These are phyloP conservation scores for Baccha elongata DNA, from an alignment of 2,888 invertebrate genomes.

Conservation along the genomic window DNA sequence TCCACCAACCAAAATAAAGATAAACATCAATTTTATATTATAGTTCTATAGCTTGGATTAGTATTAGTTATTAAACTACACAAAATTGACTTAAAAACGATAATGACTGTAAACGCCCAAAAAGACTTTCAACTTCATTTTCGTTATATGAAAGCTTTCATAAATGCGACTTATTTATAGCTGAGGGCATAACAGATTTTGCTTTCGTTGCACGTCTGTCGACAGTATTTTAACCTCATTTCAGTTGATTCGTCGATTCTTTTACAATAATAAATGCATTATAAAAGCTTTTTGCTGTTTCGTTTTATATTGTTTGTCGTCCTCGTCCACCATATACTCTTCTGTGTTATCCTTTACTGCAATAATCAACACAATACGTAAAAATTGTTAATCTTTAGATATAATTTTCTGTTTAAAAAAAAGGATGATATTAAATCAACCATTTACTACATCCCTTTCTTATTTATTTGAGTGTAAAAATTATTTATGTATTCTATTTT, in stretches of 20 bases:
- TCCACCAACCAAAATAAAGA: too few species aligned
- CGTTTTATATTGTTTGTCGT: conserved; percentile 8
- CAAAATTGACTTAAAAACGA: too few species aligned
- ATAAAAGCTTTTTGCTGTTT: conserved; percentile 21
- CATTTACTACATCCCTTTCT: conserved; percentile 22
- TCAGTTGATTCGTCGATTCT: conserved; percentile 23
- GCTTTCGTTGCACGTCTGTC: background rate
- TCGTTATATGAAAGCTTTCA: too few species aligned
- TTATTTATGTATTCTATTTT: conserved; percentile 12
- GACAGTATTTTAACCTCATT: conserved; percentile 15
- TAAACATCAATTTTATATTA: too few species aligned
- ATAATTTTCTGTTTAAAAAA: background rate
- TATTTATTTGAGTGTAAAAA: conserved; percentile 32
- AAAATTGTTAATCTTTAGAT: background rate
- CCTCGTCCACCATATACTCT: background rate
- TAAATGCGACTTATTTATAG: background rate
- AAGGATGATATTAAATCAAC: conserved; percentile 11
- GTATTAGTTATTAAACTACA: too few species aligned
- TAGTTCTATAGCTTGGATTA: too few species aligned
- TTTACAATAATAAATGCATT: background rate
- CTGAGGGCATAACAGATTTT: conserved; percentile 6
- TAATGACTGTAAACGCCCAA: too few species aligned
- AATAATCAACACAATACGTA: background rate
- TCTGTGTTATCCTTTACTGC: conserved; percentile 4
- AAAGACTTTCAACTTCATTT: too few species aligned